A percentile compares a stretch with the other conserved stretches of the same genome.
Evolutionary conservation across 2,797 vertebrate genomes (phyloP).

Genomic region (Bradypus variegatus): DNA sequence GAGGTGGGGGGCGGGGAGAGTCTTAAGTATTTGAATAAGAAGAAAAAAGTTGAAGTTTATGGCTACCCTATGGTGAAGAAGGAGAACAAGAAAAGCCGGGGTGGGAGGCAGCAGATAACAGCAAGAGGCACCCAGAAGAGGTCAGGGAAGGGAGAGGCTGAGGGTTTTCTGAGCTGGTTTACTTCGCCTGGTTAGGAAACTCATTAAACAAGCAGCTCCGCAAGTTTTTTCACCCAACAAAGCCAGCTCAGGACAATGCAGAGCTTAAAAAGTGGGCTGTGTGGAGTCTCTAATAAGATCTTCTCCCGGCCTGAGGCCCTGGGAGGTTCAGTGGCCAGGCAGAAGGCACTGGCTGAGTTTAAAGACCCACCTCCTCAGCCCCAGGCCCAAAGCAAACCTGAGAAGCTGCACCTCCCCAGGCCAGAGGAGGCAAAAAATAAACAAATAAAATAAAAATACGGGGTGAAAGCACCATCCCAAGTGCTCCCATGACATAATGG

Average conservation of each 20-base stretch:
- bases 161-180: constrained; percentile 60
- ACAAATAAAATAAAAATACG: neutral
- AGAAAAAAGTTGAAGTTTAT: constrained; percentile 63
- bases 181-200: constrained; percentile 72
- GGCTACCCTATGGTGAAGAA: constrained; percentile 21
- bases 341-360: too few relatives aligned
- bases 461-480: constrained; percentile 24
- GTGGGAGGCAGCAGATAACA: constrained; percentile 49
- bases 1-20: constrained; percentile 66
- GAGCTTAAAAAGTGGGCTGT: neutral
- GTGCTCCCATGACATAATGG: neutral
- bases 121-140: constrained; percentile 17
- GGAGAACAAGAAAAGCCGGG: constrained; percentile 15
- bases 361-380: neutral
- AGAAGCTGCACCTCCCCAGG: neutral
- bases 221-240: constrained; percentile 75
- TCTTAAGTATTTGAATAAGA: constrained; percentile 75
- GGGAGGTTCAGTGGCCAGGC: neutral
- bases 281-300: neutral
- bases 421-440: constrained; percentile 46
- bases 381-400: neutral
- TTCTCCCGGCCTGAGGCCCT: neutral
- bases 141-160: constrained; percentile 54
- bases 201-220: constrained; percentile 72
- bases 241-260: constrained; percentile 64